Evolutionary conservation across 2,113 vertebrate genomes (phyloP).

Genomic region (Apodemus sylvaticus): DNA sequence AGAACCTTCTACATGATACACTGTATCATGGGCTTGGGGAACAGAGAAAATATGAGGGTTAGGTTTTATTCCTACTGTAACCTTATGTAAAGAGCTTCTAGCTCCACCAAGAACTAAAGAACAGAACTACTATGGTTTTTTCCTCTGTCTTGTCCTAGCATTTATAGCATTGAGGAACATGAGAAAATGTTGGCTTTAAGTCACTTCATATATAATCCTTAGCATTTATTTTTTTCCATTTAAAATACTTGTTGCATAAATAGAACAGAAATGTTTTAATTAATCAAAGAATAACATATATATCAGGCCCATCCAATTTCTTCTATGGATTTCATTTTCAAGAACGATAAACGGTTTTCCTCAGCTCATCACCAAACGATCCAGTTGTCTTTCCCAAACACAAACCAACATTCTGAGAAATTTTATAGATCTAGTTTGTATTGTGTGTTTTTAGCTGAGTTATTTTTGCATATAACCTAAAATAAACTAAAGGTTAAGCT

Average conservation of each 20-base stretch:
- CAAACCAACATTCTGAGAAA: not conserved
- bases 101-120: not conserved
- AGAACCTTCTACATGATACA: not conserved
- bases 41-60: not conserved
- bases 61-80: not conserved
- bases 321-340: constrained; percentile 9
- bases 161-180: not conserved
- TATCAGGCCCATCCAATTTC: not conserved
- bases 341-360: not conserved
- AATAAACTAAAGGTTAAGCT: not conserved
- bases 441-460: not conserved
- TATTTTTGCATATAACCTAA: not conserved
- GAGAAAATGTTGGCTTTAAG: not conserved
- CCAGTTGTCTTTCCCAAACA: not conserved
- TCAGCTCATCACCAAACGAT: not conserved
- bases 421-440: not conserved
- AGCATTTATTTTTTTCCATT: not conserved
- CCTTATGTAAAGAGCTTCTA: not conserved
- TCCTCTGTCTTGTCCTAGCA: not conserved
- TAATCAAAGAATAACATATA: too few relatives aligned
- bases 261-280: not conserved
- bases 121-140: not conserved
- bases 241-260: not conserved
- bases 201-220: not conserved
- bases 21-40: fast-evolving